These are phyloP conservation scores for Dunckerocampus dactyliophorus DNA, from an alignment of 2,113 vertebrate species.

Conservation along the genomic window DNA sequence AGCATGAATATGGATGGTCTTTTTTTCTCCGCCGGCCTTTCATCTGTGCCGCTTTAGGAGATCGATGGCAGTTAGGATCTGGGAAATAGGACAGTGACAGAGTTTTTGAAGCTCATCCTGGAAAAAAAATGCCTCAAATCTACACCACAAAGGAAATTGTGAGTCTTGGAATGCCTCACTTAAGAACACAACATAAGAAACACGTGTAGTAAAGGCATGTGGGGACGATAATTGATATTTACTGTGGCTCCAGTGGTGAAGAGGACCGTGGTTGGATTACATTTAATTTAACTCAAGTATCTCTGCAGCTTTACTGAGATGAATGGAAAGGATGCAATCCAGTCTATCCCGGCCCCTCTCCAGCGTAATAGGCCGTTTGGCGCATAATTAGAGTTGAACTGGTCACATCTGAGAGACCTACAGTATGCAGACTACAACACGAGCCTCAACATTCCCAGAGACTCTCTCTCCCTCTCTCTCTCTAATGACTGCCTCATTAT, in stretches of 20 bases:
- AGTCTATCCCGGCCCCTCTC: slow-evolving; percentile 25
- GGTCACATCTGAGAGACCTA: slow-evolving; percentile 53
- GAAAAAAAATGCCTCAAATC: slow-evolving; percentile 6
- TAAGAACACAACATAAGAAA: background rate
- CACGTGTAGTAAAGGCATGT: background rate
- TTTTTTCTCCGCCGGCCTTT: slow-evolving; percentile 29
- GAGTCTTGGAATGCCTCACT: background rate
- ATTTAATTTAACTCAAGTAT: slow-evolving; percentile 17
- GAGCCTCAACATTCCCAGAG: slow-evolving; percentile 53
- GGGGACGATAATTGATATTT: background rate
- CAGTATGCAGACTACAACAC: slow-evolving; percentile 40
- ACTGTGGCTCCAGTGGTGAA: background rate
- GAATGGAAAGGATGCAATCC: slow-evolving; percentile 40
- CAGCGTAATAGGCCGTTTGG: slow-evolving; percentile 48
- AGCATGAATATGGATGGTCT: slow-evolving; percentile 26
- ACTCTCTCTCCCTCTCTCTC: slow-evolving; percentile 13
- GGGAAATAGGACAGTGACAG: background rate
- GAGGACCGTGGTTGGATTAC: background rate
- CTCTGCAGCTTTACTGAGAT: slow-evolving; percentile 36
- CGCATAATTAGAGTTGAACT: slow-evolving; percentile 55
- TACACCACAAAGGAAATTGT: slow-evolving; percentile 2
- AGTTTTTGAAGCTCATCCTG: slow-evolving; percentile 5
- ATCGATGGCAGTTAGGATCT: background rate
- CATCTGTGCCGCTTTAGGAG: slow-evolving; percentile 17
- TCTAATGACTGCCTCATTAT: slow-evolving; percentile 69